Conservation (phyloP, 2,113 vertebrate genomes). For the Gadus macrocephalus region DNA sequence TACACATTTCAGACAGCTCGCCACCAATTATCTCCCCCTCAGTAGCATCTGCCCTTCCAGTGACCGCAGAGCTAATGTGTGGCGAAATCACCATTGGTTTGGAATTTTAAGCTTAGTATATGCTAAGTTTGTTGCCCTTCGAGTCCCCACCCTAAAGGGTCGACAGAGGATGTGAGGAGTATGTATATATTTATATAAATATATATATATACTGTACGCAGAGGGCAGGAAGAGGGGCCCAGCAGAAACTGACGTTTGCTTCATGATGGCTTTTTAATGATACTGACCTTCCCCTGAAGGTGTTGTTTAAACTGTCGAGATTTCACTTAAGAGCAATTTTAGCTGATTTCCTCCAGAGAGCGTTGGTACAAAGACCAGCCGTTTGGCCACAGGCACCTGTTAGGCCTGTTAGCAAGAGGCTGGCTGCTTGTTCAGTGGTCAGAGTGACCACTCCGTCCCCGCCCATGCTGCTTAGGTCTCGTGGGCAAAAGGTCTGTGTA, state of each 20-base stretch:
- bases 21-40: slow-evolving; percentile 75
- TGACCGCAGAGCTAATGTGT: slow-evolving; percentile 69
- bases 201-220: too few relatives aligned
- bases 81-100: slow-evolving; percentile 55
- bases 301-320: slow-evolving; percentile 11
- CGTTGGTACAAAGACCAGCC: slow-evolving; percentile 27
- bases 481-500: slow-evolving; percentile 4
- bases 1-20: slow-evolving; percentile 76
- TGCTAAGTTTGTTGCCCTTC: slow-evolving; percentile 36
- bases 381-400: slow-evolving; percentile 37
- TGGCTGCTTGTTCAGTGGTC: slow-evolving; percentile 21
- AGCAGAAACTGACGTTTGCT: too few relatives aligned
- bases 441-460: slow-evolving; percentile 26
- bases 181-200: too few relatives aligned
- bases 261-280: too few relatives aligned
- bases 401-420: slow-evolving; percentile 24
- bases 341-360: slow-evolving; percentile 35
- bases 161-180: too few relatives aligned
- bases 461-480: slow-evolving; percentile 20
- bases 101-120: slow-evolving; percentile 49
- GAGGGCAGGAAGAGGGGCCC: too few relatives aligned
- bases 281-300: not conserved
- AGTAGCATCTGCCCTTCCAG: slow-evolving; percentile 74
- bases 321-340: slow-evolving; percentile 19
- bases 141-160: slow-evolving; percentile 36